Conservation (phyloP, 2,113 vertebrate genomes). For the Lasiurus borealis region DNA sequence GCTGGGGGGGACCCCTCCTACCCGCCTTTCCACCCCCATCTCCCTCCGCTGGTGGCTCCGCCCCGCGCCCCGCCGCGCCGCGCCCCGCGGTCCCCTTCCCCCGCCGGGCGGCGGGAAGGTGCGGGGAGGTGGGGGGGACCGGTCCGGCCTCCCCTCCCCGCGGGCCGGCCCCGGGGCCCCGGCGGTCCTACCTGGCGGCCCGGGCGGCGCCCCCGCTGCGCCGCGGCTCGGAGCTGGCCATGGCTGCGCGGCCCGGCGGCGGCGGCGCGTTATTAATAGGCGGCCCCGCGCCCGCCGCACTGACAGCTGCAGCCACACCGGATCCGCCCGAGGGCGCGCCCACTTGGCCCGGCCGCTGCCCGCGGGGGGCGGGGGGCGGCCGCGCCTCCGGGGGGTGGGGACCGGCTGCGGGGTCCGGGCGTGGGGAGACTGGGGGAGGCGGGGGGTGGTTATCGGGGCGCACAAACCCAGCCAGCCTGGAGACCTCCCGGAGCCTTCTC, state of each 20-base stretch:
- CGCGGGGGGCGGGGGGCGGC: conserved; percentile 29
- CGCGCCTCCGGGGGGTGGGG: conserved; percentile 68
- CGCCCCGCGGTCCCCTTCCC: not conserved
- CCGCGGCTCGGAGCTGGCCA: conserved; percentile 81
- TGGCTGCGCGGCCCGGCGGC: conserved; percentile 78
- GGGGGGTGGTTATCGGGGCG: not conserved
- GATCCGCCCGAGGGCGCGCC: conserved; percentile 80
- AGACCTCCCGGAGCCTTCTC: conserved; percentile 34
- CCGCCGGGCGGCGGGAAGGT: not conserved
- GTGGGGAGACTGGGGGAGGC: no score
- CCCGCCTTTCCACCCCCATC: no score
- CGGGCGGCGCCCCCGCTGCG: conserved; percentile 76
- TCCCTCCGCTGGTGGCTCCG: not conserved
- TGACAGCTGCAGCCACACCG: conserved; percentile 85
- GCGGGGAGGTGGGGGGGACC: not conserved
- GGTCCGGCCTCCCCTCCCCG: conserved; percentile 13
- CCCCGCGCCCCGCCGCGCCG: not conserved
- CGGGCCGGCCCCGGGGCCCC: no score
- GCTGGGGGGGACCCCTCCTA: not conserved
- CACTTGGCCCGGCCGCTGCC: conserved; percentile 69
- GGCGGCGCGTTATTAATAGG: conserved; percentile 87
- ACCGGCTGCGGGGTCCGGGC: not conserved
- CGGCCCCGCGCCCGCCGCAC: conserved; percentile 76
- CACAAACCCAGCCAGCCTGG: not conserved
- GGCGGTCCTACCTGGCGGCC: conserved; percentile 87